A percentile compares a stretch with the other conserved stretches of the same genome.
phyloP scores from a whole-genome alignment of 2,888 invertebrate genomes.

The Therioaphis trifolii region DNA sequence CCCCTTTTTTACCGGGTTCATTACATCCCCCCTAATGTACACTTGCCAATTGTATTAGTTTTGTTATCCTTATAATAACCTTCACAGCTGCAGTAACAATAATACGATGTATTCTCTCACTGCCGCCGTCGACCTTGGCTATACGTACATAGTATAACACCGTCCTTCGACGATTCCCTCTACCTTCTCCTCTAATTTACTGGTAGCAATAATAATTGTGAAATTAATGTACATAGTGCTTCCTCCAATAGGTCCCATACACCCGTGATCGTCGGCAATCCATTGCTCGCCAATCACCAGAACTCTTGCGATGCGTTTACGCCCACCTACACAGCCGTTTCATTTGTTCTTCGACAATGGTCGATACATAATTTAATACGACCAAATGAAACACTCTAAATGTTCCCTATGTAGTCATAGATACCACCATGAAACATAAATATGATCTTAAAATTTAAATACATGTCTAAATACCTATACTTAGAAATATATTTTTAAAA shows the following conservation, averaged over 20 bases:
- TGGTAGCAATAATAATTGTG: conserved; percentile 24
- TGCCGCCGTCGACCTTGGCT: conserved; percentile 43
- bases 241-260: neutral
- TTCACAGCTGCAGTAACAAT: conserved; percentile 45
- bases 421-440: too few species aligned
- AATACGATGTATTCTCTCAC: conserved; percentile 29
- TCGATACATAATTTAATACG: neutral
- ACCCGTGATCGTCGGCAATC: conserved; percentile 22
- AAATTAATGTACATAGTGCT: conserved; percentile 55
- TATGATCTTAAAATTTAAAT: too few species aligned
- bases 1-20: conserved; percentile 26
- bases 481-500: too few species aligned
- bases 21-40: conserved; percentile 6
- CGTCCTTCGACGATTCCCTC: conserved; percentile 30
- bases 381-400: neutral
- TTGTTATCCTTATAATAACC: conserved; percentile 42
- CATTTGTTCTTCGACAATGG: neutral
- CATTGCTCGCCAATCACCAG: conserved; percentile 15
- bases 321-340: neutral
- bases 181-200: neutral
- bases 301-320: neutral
- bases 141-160: neutral
- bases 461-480: too few species aligned
- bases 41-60: conserved; percentile 34
- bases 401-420: too few species aligned